Base-by-base conservation (phyloP, 2,888 invertebrate genomes). In the Griposia aprilina region DNA sequence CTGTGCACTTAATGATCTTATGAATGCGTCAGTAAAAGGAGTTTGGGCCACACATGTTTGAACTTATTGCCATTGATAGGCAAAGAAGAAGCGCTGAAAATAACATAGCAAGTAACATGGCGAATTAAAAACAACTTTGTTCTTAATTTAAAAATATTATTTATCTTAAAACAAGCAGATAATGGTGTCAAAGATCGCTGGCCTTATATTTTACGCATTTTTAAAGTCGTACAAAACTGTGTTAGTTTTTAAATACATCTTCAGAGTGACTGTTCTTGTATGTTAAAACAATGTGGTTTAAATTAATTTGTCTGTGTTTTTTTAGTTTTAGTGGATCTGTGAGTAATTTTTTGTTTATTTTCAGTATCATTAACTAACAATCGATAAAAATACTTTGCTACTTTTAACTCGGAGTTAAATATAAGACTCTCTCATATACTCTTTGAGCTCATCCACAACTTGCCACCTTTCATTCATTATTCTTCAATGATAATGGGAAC, bases 201-300 rank as follows among this genome's bases (percentile, higher is more conserved):
- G 75, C 71, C 78, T 78, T 67, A 76, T 55, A 74, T 76, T 80
- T 86, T 80, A 85, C 82, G 79, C 80, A 86, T 81, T 77, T 77
- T 71, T 67, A 62, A 80, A 78, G 36, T 68, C 7, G 30, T n/a
- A 74, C 23, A 81, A 68, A 55, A 72, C n/a, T 59, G 66, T 71
- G 59, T 83, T 81, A 87, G 88, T 88, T 83, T 70, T 67, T 70
- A 80, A 45, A 59, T 69, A 82, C 11, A 36, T 74, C 60, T 72
- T 36, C 55, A 66, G 41, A 36, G 65, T 78, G 76, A 7, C 20
- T 20, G 80, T 82, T 81, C 60, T 62, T 62, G 77, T 81, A 63
- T 80, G 59, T 66, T 73, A 63, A 59, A 60, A 84, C 90, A 89
- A 95, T 95, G 95, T 94, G 93, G 94, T 70, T 89, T 0, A 92